phyloP scores from a whole-genome alignment of 2,113 vertebrate genomes.

The Apteryx owenii region DNA sequence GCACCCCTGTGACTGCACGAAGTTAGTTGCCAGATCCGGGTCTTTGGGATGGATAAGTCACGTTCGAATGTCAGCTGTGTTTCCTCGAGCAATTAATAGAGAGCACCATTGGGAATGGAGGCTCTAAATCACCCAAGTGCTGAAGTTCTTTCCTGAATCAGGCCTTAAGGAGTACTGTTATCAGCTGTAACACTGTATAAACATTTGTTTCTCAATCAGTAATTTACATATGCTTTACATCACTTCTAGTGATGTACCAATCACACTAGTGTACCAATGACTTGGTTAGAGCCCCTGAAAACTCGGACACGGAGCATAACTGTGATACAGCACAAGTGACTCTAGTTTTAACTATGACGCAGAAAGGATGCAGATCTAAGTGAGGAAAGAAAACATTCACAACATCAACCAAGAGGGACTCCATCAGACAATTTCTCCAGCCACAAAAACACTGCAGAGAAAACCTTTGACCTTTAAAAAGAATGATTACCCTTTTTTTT shows the following conservation, averaged over 20 bases:
- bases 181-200: background rate
- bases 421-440: background rate
- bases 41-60: background rate
- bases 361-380: background rate
- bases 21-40: background rate
- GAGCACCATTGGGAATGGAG: background rate
- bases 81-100: background rate
- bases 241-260: background rate
- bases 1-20: background rate
- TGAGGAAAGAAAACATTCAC: background rate
- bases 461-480: background rate
- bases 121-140: background rate
- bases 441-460: background rate
- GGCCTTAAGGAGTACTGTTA: background rate
- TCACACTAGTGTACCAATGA: background rate
- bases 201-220: background rate
- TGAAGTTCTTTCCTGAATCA: background rate
- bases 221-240: background rate
- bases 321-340: rapidly evolving
- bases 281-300: background rate
- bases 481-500: background rate
- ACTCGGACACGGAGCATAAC: rapidly evolving
- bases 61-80: background rate
- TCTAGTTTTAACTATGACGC: background rate
- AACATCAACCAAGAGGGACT: background rate